phyloP scores from a whole-genome alignment of 1,140 invertebrate species.

The Chironomus tepperi region DNA sequence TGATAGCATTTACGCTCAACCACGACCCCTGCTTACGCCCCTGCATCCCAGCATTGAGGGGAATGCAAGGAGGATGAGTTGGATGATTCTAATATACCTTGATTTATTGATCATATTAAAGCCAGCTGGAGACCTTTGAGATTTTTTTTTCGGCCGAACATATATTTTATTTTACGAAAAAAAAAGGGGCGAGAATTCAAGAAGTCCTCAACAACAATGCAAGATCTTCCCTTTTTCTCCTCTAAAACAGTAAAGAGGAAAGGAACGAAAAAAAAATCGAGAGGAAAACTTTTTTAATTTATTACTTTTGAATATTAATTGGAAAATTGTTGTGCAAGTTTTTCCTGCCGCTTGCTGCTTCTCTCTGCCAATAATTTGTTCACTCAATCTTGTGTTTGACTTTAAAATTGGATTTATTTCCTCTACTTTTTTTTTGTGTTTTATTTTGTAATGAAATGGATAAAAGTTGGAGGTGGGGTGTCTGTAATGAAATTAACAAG shows the following conservation, averaged over 20 bases:
- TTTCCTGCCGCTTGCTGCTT: background rate
- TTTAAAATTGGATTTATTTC: slow-evolving; percentile 21
- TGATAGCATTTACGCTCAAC: too few relatives aligned
- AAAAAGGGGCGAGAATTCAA: background rate
- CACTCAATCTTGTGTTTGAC: slow-evolving; percentile 17
- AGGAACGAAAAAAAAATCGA: background rate
- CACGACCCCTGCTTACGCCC: too few relatives aligned
- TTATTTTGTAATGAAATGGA: background rate
- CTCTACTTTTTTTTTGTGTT: background rate
- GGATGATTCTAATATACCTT: background rate
- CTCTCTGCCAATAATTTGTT: slow-evolving; percentile 12
- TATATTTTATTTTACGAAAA: background rate
- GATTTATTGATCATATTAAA: slow-evolving; percentile 14
- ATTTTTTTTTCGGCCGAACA: background rate
- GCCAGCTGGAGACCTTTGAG: background rate
- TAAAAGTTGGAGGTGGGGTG: too few relatives aligned
- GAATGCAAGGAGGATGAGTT: too few relatives aligned
- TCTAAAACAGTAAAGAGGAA: background rate
- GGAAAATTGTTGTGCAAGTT: slow-evolving; percentile 20
- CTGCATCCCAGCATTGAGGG: too few relatives aligned
- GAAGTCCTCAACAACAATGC: background rate
- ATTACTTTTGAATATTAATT: slow-evolving; percentile 24
- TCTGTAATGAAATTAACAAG: background rate
- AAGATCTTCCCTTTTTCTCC: background rate
- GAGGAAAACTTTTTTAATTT: slow-evolving; percentile 21